Base-by-base conservation (phyloP, 2,797 vertebrate species). In the Thaleichthys pacificus region DNA sequence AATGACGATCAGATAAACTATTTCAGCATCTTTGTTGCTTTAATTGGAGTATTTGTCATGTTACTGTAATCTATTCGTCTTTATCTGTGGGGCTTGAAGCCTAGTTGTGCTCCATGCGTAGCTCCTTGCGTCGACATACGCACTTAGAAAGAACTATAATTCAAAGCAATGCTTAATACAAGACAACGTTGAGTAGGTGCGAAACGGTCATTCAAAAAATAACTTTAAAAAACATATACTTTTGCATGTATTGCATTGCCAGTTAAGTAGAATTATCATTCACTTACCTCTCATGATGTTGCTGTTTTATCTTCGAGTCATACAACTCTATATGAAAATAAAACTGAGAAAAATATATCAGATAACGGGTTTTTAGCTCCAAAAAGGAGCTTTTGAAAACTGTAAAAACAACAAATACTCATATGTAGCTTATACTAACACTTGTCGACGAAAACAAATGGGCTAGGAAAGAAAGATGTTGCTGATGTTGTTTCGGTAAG, bases 221-320 rank as follows among this genome's bases (percentile, higher is more conserved):
- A 47, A 62, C 51, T 47, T 32, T 3, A 42, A 58, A 2, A 62
- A 17, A 19, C 15, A 24, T 24, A n/a, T 2, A 47, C 0, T 47
- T 14, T 8, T 12, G 42, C 11, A 47, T 14, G 9, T 47, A 8
- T 47, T 47, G 42, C 42, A 47, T 14, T 14, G 42, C 42, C 9
- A 47, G 11, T 32, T 2, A 14, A 63, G 28, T 32, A 63, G 24
- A 58, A 0, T 51, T 0, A 60, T 7, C 9, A 47, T 47, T 11
- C 3, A 86, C 93, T 92, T 81, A 94, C 93, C 93, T 92, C 93
- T 94, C 93, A 94, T 94, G 71, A 83, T 77, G 83, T 72, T 82
- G 81, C 15, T 75, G 65, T 78, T 86, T 72, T 89, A 82, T 78
- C 75, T 91, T 80, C 69, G 71, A 81, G 70, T 87, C 89, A 87